Base-by-base conservation (phyloP, 2,797 vertebrate species). In the Phalanger gymnotis region DNA sequence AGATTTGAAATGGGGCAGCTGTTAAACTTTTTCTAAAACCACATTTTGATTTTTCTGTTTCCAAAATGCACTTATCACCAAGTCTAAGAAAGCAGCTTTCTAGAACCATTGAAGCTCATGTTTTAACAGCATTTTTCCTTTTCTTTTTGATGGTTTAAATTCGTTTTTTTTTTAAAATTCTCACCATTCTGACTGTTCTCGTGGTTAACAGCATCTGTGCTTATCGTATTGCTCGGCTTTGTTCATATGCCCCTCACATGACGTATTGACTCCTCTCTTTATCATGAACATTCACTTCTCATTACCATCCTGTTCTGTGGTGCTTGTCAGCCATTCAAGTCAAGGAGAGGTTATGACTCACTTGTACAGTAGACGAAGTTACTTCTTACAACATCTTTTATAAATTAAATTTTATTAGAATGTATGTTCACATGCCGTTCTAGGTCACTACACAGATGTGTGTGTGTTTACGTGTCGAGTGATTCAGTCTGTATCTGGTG, bases 21-120 rank as follows among this genome's bases (percentile, higher is more conserved):
- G 40, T 30, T 53, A 89, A 2, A 93, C 96, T 95, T 91, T 92
- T 95, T n/a, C 30, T 93, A 93, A 58, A 58, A 34, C 11, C 16
- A 95, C 92, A 87, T 91, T 94, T 94, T 95, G 53, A 90, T 53
- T 97, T 95, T 97, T 94, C 54, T 66, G 13, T 91, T 95, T 25
- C 61, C 91, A 92, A 9, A 57, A 57, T 92, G 96, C 40, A 31
- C 47, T 94, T 34, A 91, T 47, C 40, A 87, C n/a, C 90, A 95
- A 73, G 54, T 96, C 92, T 95, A 93, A 94, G 93, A 96, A 97
- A 94, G 56, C 93, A 94, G 93, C 91, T 96, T 96, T 95, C 92
- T 95, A 92, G 91, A 96, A 93, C 40, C n/a, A 90, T 93, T 90
- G 57, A 92, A 55, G 53, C 11, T 91, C 52, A 53, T 92, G 94